Conservation (phyloP, 2,113 vertebrate genomes). For the Pycnonotus jocosus region DNA sequence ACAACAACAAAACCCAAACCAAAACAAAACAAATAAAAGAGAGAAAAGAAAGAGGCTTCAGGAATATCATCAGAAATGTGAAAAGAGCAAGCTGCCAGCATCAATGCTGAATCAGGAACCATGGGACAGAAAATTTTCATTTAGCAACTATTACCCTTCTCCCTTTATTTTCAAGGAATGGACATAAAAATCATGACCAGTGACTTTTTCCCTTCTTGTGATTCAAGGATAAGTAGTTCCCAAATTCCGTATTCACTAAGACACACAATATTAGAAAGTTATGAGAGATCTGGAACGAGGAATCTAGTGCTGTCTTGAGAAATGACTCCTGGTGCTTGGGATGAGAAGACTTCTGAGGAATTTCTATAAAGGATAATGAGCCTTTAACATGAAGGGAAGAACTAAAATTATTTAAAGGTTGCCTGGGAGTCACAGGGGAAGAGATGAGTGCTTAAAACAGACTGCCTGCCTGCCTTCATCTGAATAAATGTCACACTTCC, state of each 20-base stretch:
- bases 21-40: background rate
- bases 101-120: background rate
- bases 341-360: constrained; percentile 42
- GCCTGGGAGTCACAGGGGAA: constrained; percentile 20
- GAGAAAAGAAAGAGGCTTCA: background rate
- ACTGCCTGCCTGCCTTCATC: constrained; percentile 17
- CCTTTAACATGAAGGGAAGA: constrained; percentile 41
- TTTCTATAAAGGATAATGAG: constrained; percentile 41
- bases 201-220: background rate
- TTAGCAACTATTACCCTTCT: background rate
- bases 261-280: constrained; percentile 23
- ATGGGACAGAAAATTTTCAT: background rate
- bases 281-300: constrained; percentile 4
- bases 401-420: constrained; percentile 52
- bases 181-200: background rate
- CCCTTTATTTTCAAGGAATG: background rate
- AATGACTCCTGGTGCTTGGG: background rate
- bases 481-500: constrained; percentile 34
- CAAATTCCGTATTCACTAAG: background rate
- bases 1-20: no score
- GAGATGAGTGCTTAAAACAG: constrained; percentile 14
- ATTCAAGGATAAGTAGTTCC: background rate
- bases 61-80: background rate
- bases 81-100: background rate
- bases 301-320: constrained; percentile 19